These are phyloP conservation scores for Xestia sexstrigata DNA, from an alignment of 2,888 invertebrate genomes.

Conservation along the genomic window DNA sequence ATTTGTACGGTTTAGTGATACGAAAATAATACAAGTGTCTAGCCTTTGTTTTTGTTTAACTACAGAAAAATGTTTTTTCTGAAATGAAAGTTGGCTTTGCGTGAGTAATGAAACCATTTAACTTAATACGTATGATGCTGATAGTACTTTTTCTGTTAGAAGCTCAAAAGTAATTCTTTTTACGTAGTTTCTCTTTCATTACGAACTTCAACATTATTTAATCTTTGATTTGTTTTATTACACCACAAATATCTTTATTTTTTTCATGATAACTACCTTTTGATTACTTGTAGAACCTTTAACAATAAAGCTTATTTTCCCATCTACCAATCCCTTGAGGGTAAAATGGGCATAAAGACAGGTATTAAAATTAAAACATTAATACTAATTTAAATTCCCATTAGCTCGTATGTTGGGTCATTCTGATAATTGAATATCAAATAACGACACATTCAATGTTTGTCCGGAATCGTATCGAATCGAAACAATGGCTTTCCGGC, in stretches of 20 bases:
- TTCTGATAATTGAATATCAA: conserved; percentile 70
- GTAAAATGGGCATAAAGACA: conserved; percentile 30
- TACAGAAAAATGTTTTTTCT: conserved; percentile 15
- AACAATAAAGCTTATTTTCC: conserved; percentile 12
- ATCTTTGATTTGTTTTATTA: not conserved
- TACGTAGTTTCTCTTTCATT: not conserved
- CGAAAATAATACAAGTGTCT: conserved; percentile 28
- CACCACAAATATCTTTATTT: not conserved
- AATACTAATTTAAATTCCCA: conserved; percentile 70
- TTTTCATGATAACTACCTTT: not conserved
- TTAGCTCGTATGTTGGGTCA: conserved; percentile 61
- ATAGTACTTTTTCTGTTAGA: not conserved
- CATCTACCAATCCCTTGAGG: conserved; percentile 5
- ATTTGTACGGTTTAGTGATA: conserved; percentile 48
- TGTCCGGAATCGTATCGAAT: conserved; percentile 49
- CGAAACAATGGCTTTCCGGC: conserved; percentile 59
- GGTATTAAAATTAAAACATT: conserved; percentile 65
- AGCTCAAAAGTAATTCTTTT: not conserved
- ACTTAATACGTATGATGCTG: conserved; percentile 8
- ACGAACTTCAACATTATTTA: not conserved
- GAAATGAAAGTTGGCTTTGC: conserved; percentile 13
- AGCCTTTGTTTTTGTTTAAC: conserved; percentile 21
- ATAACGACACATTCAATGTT: conserved; percentile 66
- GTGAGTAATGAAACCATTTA: conserved; percentile 9
- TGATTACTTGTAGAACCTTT: not conserved